A percentile compares a stretch with the other conserved stretches of the same genome.
Conservation (phyloP, 2,113 vertebrate species). For the Nerophis ophidion region DNA sequence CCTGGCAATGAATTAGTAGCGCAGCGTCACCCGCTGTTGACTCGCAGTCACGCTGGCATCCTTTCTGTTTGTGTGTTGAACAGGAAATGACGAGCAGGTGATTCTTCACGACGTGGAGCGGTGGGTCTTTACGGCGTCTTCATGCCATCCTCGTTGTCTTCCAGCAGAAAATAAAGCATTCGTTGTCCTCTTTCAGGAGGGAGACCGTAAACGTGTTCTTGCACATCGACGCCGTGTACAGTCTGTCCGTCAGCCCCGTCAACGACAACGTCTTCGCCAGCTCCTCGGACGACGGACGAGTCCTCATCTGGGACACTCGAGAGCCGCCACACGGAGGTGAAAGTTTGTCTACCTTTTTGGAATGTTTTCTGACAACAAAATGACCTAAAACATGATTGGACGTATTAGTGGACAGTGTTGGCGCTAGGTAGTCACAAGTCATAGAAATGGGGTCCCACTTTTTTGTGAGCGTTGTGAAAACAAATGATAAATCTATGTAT, state of each 20-base stretch:
- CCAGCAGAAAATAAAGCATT: neutral
- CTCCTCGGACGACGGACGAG: conserved; percentile 93
- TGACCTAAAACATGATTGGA: too few relatives aligned
- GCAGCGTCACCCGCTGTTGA: neutral
- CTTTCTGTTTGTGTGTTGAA: conserved; percentile 29
- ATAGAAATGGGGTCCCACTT: too few relatives aligned
- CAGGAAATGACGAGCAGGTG: conserved; percentile 98
- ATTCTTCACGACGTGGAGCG: conserved; percentile 97
- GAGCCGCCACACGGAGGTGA: conserved; percentile 93
- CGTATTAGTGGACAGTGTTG: too few relatives aligned
- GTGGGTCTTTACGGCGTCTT: conserved; percentile 56
- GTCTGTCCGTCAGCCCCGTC: conserved; percentile 93
- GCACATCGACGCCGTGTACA: conserved; percentile 97
- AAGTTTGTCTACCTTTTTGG: neutral
- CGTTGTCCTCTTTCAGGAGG: conserved; percentile 65
- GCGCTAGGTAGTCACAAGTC: too few relatives aligned
- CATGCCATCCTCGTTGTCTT: neutral
- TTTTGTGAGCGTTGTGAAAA: too few relatives aligned
- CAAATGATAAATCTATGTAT: too few relatives aligned
- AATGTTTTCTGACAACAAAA: too few relatives aligned
- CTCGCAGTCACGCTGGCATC: neutral
- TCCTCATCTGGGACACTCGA: conserved; percentile 98
- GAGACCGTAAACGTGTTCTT: conserved; percentile 96
- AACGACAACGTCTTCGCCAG: conserved; percentile 98
- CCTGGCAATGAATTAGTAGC: conserved; percentile 34